Evolutionary conservation across 1,140 invertebrate genomes (phyloP), one percentile per base, ranked within the genome.

Genomic region (Drosophila sproati): DNA sequence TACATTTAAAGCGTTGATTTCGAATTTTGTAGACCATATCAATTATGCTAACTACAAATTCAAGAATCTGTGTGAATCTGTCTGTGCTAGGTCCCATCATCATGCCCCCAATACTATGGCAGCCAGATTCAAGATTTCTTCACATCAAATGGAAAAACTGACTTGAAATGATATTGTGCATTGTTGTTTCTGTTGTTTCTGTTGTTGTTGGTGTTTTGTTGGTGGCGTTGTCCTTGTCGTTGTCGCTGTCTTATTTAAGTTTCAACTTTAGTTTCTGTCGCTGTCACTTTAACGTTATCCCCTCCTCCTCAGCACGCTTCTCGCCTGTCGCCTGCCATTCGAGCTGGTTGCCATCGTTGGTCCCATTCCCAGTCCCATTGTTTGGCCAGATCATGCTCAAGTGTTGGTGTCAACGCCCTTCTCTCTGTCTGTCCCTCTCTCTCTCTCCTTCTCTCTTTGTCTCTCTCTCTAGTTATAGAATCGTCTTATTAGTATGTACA

Each of bases 231-330:
- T 45, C 55, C 5, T 28, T 48, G 8, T 54, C 45, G 12, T 41
- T 67, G 32, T 43, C 70, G 73, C 39, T 62, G 64, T 47, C 82
- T 75, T 85, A 81, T 81, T 85, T 86, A 86, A 85, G 78, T 87
- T 78, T 85, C 75, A 82, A 86, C 78, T 85, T 78, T 70, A 56
- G 74, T 73, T 70, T 51, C 50, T 63, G 59, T 69, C 35, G 35
- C 56, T 37, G 47, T 67, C 52, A 6, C 45, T 69, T 47, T 52
- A 47, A 35, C 35, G 41, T 57, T 45, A 48, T 74, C 43, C 57
- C 10, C 34, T 60, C 6, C 12, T n/a, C 52, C 28, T 35, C 12
- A 3, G 35, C 6, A 4, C 20, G 20, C 20, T 20, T 20, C 20
- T 20, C 20, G 5, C 5, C 35, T 12, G 43, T 35, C 52, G 45